Evolutionary conservation across 2,113 vertebrate genomes (phyloP).

Genomic region (Oreotrochilus melanogaster): DNA sequence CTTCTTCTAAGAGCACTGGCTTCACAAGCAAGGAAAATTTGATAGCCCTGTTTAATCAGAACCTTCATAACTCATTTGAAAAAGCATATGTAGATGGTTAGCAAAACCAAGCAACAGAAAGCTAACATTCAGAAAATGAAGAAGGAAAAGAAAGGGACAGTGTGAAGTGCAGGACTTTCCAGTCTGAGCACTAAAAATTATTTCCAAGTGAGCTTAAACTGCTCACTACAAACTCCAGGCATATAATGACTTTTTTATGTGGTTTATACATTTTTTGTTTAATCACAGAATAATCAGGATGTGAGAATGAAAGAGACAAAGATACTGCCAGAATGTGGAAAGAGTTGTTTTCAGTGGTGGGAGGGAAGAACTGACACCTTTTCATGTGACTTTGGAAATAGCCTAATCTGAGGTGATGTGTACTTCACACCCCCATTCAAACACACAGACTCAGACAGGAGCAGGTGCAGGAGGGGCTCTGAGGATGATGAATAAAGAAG

Average conservation of each 20-base stretch:
- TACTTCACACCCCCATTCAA: neutral
- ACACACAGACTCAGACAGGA: neutral
- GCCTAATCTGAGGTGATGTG: neutral
- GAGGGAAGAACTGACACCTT: neutral
- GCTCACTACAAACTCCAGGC: neutral
- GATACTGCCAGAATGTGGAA: neutral
- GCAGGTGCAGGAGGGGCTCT: neutral
- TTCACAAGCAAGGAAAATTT: neutral
- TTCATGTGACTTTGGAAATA: accelerated
- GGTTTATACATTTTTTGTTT: neutral
- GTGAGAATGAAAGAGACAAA: neutral
- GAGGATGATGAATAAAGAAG: neutral
- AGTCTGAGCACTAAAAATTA: neutral
- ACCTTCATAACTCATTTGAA: neutral
- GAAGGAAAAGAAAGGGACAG: neutral
- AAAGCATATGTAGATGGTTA: neutral
- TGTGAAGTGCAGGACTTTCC: neutral
- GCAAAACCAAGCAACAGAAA: neutral
- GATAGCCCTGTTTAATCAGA: neutral
- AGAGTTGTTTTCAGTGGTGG: neutral
- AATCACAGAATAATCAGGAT: neutral
- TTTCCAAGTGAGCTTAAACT: neutral
- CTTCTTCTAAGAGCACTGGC: neutral
- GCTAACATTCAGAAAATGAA: neutral
- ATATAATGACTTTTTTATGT: neutral